Evolutionary conservation across 2,888 invertebrate genomes (phyloP), one percentile per base, ranked within the genome.

Genomic region (Serripes groenlandicus): DNA sequence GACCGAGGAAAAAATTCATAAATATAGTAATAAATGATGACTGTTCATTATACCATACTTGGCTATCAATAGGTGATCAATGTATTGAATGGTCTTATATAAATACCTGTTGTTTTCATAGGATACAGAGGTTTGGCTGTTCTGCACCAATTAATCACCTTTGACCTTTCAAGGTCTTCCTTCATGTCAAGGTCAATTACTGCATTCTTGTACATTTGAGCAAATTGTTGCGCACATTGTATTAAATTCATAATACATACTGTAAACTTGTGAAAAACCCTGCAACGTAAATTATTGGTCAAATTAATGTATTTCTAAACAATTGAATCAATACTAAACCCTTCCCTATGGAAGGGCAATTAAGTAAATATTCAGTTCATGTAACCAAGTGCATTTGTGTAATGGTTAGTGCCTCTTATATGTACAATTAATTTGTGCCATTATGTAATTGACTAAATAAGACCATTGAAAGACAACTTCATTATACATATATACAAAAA

Each of bases 81-180:
- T n/a, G n/a, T n/a, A n/a, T n/a, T n/a, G n/a, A n/a, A n/a, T n/a
- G n/a, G n/a, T n/a, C n/a, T n/a, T n/a, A n/a, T n/a, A n/a, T n/a
- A n/a, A n/a, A n/a, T n/a, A 93, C 93, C 92, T 78, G 89, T 88
- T 21, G 92, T 92, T 62, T 82, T 85, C 2, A 93, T 23, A 9
- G 93, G 91, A 54, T 88, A 86, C 23, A 93, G 73, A n/a, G 66
- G 32, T 35, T 88, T 86, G 4, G 88, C 83, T 23, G 89, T 85
- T 9, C 88, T 69, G 75, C 91, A 92, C 92, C 92, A 92, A 87
- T 93, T 93, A 68, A 93, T 88, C 21, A 90, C 85, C 21, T 84
- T 76, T 18, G 87, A 58, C 34, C 86, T 80, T 78, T 91, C 90
- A 15, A 93, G 87, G 62, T 91, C 90, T 37, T 85, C 82, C 73